A percentile compares a stretch with the other conserved stretches of the same genome.
Evolutionary conservation across 2,888 invertebrate genomes (phyloP).

Genomic region (Microplitis deprimator): DNA sequence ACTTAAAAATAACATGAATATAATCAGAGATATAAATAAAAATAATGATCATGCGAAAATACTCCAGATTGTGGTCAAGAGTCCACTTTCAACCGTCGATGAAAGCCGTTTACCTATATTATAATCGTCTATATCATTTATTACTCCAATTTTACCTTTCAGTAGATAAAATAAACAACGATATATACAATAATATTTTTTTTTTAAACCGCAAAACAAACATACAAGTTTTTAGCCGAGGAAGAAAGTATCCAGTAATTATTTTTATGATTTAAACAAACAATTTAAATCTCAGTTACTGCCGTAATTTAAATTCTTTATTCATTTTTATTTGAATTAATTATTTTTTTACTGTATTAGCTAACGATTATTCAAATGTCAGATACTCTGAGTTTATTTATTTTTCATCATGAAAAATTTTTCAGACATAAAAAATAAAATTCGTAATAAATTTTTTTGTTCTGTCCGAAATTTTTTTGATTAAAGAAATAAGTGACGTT

Average conservation of each 20-base stretch:
- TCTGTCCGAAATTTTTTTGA: not conserved
- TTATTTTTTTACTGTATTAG: too few species aligned
- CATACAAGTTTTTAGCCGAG: not conserved
- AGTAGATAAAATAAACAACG: conserved; percentile 1
- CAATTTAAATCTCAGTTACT: not conserved
- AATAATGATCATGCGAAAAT: conserved; percentile 23
- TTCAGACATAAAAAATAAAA: too few species aligned
- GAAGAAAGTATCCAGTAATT: not conserved
- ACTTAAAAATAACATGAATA: too few species aligned
- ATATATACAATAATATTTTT: not conserved
- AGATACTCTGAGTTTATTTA: too few species aligned
- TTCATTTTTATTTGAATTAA: too few species aligned
- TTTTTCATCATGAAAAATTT: too few species aligned
- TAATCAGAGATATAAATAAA: not conserved
- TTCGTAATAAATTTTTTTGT: not conserved
- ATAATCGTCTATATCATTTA: conserved; percentile 41
- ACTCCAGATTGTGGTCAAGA: conserved; percentile 26
- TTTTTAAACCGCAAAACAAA: not conserved
- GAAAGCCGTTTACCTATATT: conserved; percentile 67
- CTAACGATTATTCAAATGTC: too few species aligned
- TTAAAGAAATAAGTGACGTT: not conserved
- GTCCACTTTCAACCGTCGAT: conserved; percentile 57
- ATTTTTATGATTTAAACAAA: not conserved
- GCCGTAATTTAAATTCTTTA: not conserved
- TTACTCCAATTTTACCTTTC: conserved; percentile 11